phyloP scores from a whole-genome alignment of 2,113 vertebrate genomes.

The Ibidorhyncha struthersii region DNA sequence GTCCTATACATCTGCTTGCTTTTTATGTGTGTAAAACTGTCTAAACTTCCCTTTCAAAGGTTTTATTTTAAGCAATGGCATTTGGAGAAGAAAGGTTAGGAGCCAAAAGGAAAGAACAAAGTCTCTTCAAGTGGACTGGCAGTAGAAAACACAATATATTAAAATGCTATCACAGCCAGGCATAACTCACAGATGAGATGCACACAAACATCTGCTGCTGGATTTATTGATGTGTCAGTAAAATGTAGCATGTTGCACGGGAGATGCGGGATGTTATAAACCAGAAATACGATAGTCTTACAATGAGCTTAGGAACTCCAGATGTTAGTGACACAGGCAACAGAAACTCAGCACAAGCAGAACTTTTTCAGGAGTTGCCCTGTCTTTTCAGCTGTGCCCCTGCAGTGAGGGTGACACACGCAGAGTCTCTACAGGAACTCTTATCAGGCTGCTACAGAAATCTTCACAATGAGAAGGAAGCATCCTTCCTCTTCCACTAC shows the following conservation, averaged over 20 bases:
- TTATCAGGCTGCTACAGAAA: not conserved
- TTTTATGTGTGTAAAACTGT: not conserved
- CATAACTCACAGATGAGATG: not conserved
- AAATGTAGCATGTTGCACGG: not conserved
- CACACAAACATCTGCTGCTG: not conserved
- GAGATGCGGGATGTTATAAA: not conserved
- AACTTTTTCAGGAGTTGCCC: not conserved
- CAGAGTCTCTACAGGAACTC: not conserved
- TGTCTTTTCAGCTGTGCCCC: not conserved
- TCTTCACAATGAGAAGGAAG: not conserved
- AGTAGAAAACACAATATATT: not conserved
- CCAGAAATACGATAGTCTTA: not conserved
- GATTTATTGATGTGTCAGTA: not conserved
- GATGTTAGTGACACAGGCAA: not conserved
- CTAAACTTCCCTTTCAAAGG: not conserved
- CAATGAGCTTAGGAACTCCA: not conserved
- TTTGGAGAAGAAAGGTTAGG: not conserved
- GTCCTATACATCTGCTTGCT: not conserved
- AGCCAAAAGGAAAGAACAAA: not conserved
- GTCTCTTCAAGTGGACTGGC: not conserved
- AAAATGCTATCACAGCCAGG: not conserved
- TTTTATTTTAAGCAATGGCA: not conserved
- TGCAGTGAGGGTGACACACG: not conserved
- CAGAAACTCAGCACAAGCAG: not conserved
- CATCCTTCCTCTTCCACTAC: not conserved